These are phyloP conservation scores for Pseudomyrmex sp. DNA, from an alignment of 1,140 invertebrate species.

Conservation along the genomic window DNA sequence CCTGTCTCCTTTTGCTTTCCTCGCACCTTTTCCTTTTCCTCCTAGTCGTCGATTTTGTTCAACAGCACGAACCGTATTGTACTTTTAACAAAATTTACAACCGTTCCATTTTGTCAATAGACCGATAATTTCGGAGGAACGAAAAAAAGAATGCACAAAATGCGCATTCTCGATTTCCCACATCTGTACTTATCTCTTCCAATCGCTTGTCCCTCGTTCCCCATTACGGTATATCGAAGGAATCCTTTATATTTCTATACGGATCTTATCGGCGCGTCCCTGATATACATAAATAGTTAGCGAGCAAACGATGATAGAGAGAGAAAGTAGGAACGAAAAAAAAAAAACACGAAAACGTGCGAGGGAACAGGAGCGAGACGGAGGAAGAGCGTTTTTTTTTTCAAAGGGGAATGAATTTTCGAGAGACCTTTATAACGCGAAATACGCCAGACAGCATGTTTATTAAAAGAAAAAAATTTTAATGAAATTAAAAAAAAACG, in stretches of 20 bases:
- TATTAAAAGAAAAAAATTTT: conserved; percentile 56
- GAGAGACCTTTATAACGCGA: conserved; percentile 63
- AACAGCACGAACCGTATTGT: not conserved
- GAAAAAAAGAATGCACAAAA: conserved; percentile 30
- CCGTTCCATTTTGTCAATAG: not conserved
- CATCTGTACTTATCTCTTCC: conserved; percentile 56
- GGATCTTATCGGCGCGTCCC: conserved; percentile 63
- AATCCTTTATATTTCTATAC: conserved; percentile 67
- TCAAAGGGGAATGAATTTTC: conserved; percentile 56
- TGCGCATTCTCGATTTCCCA: not conserved
- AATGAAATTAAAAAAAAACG: conserved; percentile 60
- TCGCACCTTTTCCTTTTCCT: not conserved
- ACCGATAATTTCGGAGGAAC: not conserved
- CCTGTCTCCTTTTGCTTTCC: not conserved
- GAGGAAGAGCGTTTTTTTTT: conserved; percentile 19
- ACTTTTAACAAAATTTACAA: conserved; percentile 2
- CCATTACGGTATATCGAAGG: conserved; percentile 2
- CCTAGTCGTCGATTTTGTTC: not conserved
- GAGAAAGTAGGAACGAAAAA: conserved; percentile 23
- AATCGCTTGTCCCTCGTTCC: conserved; percentile 58
- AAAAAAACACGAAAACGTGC: not conserved
- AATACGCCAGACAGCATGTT: conserved; percentile 43
- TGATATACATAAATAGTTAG: conserved; percentile 71
- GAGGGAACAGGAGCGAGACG: conserved; percentile 33
- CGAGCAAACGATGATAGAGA: conserved; percentile 53